Evolutionary conservation across 1,140 invertebrate species (phyloP).

Genomic region (Coelopa frigida): DNA sequence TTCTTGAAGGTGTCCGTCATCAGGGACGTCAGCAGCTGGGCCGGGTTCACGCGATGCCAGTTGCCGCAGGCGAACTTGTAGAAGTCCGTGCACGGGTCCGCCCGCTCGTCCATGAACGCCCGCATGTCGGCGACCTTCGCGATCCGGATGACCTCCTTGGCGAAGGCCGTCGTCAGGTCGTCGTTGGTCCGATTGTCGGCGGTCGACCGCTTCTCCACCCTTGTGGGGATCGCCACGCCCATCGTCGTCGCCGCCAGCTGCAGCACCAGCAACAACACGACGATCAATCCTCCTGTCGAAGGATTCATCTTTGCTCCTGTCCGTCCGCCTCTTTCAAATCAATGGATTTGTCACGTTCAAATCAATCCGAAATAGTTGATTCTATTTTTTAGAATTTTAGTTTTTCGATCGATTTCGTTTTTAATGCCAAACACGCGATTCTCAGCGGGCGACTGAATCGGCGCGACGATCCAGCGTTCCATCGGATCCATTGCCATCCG

Average conservation of each 20-base stretch:
- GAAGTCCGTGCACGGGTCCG: slow-evolving; percentile 56
- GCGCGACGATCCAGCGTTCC: no score
- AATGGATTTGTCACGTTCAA: background rate
- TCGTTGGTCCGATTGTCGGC: slow-evolving; percentile 9
- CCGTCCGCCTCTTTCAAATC: background rate
- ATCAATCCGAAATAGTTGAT: no score
- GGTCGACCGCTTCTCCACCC: no score
- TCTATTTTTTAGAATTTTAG: no score
- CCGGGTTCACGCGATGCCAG: slow-evolving; percentile 48
- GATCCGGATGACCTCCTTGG: slow-evolving; percentile 19
- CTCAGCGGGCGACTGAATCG: no score
- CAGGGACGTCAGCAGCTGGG: slow-evolving; percentile 22
- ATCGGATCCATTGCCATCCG: no score
- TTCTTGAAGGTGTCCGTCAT: slow-evolving; percentile 26
- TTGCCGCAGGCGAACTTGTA: slow-evolving; percentile 59
- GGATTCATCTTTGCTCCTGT: background rate
- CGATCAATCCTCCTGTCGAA: no score
- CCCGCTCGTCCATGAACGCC: slow-evolving; percentile 44
- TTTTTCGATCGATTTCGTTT: no score
- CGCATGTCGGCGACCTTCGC: slow-evolving; percentile 32
- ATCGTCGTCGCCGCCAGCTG: no score
- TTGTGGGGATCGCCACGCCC: no score
- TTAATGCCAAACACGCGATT: no score
- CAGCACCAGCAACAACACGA: no score
- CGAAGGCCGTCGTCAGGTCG: slow-evolving; percentile 22